These are phyloP conservation scores for Heterochromis multidens DNA, from an alignment of 2,113 vertebrate genomes.

Conservation along the genomic window DNA sequence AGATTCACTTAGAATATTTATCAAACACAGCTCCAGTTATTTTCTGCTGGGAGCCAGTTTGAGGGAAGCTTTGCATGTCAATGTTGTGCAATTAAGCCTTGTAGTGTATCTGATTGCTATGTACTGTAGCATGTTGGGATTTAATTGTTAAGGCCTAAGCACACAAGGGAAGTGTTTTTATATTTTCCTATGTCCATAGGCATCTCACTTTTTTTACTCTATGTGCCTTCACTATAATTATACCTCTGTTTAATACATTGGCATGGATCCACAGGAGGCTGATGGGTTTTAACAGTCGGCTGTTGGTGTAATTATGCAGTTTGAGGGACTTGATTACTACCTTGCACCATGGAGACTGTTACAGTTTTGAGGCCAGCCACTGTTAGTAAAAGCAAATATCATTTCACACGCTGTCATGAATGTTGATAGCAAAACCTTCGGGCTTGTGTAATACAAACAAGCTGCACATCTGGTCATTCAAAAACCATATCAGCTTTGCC, in stretches of 20 bases:
- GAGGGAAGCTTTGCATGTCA: conserved; percentile 16
- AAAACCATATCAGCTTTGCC: neutral
- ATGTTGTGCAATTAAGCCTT: conserved; percentile 41
- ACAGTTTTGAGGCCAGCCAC: neutral
- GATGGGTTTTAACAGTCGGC: conserved; percentile 29
- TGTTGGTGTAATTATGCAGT: conserved; percentile 49
- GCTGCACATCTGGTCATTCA: neutral
- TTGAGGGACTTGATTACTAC: conserved; percentile 39
- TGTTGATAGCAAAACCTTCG: neutral
- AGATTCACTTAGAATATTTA: conserved; percentile 44
- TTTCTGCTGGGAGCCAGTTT: conserved; percentile 54
- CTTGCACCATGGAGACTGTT: neutral
- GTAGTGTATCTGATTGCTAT: conserved; percentile 22
- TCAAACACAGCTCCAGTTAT: neutral
- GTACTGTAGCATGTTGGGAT: conserved; percentile 17
- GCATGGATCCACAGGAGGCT: conserved; percentile 35
- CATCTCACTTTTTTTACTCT: neutral
- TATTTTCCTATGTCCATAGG: conserved; percentile 31
- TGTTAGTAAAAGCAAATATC: neutral
- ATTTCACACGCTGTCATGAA: neutral
- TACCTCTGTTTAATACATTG: conserved; percentile 28
- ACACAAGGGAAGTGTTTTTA: conserved; percentile 24
- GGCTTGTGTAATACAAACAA: neutral
- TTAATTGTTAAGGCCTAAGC: conserved; percentile 26
- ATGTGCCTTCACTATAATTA: conserved; percentile 54